phyloP scores from a whole-genome alignment of 2,888 invertebrate species.

The Drosophila crucigera region DNA sequence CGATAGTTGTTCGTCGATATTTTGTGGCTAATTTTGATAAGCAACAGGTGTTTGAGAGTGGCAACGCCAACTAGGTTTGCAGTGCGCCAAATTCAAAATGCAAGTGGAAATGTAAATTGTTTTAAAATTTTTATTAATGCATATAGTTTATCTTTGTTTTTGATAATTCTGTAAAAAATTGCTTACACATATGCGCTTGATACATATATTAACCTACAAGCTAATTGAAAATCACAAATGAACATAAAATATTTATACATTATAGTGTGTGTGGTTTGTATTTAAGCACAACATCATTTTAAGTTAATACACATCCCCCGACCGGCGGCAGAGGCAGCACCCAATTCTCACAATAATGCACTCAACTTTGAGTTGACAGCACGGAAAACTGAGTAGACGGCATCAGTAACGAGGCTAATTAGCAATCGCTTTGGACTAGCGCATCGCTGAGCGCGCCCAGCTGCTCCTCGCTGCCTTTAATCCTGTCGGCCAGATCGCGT shows the following conservation, averaged over 20 bases:
- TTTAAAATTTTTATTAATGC: slow-evolving; percentile 70
- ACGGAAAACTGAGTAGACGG: slow-evolving; percentile 63
- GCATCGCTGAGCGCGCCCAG: slow-evolving; percentile 88
- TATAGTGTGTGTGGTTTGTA: slow-evolving; percentile 64
- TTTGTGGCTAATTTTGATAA: slow-evolving; percentile 5
- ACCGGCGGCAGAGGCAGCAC: slow-evolving; percentile 29
- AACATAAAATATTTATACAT: slow-evolving; percentile 81
- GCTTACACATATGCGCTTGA: slow-evolving; percentile 72
- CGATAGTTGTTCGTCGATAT: slow-evolving; percentile 27
- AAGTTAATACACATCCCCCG: slow-evolving; percentile 74
- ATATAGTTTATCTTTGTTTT: slow-evolving; percentile 77
- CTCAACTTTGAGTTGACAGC: slow-evolving; percentile 80
- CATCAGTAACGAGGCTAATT: slow-evolving; percentile 28
- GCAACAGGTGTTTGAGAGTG: slow-evolving; percentile 14
- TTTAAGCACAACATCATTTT: slow-evolving; percentile 75
- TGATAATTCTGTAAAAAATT: slow-evolving; percentile 77
- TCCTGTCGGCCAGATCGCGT: slow-evolving; percentile 93
- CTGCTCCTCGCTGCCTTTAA: slow-evolving; percentile 93
- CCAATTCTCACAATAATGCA: slow-evolving; percentile 70
- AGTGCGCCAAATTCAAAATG: slow-evolving; percentile 10
- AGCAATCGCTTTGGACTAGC: slow-evolving; percentile 85
- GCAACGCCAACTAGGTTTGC: slow-evolving; percentile 10
- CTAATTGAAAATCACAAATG: slow-evolving; percentile 80
- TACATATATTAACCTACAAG: slow-evolving; percentile 74
- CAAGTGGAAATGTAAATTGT: slow-evolving; percentile 16